Evolutionary conservation across 2,797 vertebrate species (phyloP).

Genomic region (Enteromius anoplus): DNA sequence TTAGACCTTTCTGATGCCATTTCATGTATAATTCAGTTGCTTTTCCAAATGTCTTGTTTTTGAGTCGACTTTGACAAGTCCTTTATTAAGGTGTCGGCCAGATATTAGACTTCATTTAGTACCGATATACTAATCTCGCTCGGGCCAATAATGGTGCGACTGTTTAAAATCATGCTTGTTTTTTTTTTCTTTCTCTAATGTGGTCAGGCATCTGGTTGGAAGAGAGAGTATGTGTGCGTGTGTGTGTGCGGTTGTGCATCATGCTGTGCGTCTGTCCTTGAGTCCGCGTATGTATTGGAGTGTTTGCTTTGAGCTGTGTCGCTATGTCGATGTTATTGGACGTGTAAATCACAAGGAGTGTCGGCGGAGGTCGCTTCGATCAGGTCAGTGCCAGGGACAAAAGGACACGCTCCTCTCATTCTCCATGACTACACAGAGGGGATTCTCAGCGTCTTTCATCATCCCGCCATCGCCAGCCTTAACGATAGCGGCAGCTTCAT

Average conservation of each 20-base stretch:
- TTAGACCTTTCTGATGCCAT: slow-evolving; percentile 31
- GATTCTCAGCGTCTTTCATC: slow-evolving; percentile 72
- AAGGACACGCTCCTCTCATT: slow-evolving; percentile 55
- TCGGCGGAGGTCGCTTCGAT: slow-evolving; percentile 18
- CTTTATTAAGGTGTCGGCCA: slow-evolving; percentile 37
- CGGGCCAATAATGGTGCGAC: slow-evolving; percentile 21
- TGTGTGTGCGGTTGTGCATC: slow-evolving; percentile 20
- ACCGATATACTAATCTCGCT: slow-evolving; percentile 7
- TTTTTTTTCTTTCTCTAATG: slow-evolving; percentile 50
- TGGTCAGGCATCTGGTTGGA: slow-evolving; percentile 47
- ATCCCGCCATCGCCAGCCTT: slow-evolving; percentile 70
- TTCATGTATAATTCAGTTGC: slow-evolving; percentile 39
- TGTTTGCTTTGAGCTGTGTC: slow-evolving; percentile 31
- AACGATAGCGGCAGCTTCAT: slow-evolving; percentile 80
- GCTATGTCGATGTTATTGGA: slow-evolving; percentile 23
- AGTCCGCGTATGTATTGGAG: not conserved
- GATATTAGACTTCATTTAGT: slow-evolving; percentile 45
- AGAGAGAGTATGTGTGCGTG: slow-evolving; percentile 9
- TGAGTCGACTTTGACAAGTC: slow-evolving; percentile 29
- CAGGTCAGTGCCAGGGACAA: slow-evolving; percentile 40
- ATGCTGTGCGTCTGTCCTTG: slow-evolving; percentile 29
- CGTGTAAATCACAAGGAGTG: slow-evolving; percentile 39
- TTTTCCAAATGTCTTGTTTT: slow-evolving; percentile 31
- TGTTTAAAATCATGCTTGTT: slow-evolving; percentile 33
- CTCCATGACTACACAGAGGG: slow-evolving; percentile 36